These are phyloP conservation scores for Drosophila micromelanica DNA, from an alignment of 1,140 invertebrate species.

Conservation along the genomic window DNA sequence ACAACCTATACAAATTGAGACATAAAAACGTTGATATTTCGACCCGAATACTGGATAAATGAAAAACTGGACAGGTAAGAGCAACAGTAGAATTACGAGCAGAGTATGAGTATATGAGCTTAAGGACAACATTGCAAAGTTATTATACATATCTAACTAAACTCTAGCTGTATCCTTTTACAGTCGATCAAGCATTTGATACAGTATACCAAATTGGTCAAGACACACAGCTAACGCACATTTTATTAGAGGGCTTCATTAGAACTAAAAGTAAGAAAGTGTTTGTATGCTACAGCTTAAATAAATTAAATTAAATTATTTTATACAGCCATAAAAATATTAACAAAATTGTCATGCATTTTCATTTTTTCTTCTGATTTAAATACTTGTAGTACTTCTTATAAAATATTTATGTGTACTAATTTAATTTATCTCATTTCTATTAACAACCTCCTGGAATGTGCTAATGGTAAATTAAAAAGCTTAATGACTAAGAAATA, in stretches of 20 bases:
- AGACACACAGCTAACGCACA: too few relatives aligned
- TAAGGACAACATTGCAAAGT: slow-evolving; percentile 9
- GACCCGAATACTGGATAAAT: neutral
- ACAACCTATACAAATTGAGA: too few relatives aligned
- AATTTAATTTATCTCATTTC: neutral
- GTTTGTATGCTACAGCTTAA: too few relatives aligned
- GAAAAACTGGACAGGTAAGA: neutral
- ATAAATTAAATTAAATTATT: too few relatives aligned
- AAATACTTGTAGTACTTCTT: neutral
- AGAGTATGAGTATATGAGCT: neutral
- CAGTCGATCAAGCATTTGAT: neutral
- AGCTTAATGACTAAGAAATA: slow-evolving; percentile 8
- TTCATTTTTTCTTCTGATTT: too few relatives aligned
- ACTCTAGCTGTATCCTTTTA: neutral
- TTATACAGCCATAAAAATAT: too few relatives aligned
- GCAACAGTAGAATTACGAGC: slow-evolving; percentile 6
- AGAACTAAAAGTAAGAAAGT: too few relatives aligned
- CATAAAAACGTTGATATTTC: too few relatives aligned
- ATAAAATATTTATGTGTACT: neutral
- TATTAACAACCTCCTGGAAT: neutral
- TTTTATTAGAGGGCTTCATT: too few relatives aligned
- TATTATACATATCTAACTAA: neutral
- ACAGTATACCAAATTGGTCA: neutral
- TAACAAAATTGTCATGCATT: too few relatives aligned
- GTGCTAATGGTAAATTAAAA: slow-evolving; percentile 3